These are phyloP conservation scores for Nerophis lumbriciformis DNA, from an alignment of 2,113 vertebrate species.

Conservation along the genomic window DNA sequence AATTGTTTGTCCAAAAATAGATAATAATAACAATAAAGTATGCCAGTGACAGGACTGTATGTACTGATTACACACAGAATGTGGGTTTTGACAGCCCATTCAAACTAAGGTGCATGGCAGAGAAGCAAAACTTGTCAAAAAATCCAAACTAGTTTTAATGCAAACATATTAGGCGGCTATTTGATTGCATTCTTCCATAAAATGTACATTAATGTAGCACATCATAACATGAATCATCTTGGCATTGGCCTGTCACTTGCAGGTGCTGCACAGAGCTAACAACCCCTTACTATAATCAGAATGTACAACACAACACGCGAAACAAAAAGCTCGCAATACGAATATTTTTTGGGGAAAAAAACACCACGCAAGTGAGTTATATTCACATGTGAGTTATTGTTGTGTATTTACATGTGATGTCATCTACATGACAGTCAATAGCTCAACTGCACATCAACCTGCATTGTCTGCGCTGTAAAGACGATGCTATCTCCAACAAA, in stretches of 20 bases:
- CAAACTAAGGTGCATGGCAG: too few species aligned
- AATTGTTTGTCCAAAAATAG: too few species aligned
- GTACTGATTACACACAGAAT: too few species aligned
- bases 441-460: slow-evolving; percentile 6
- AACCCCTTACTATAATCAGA: not conserved
- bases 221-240: not conserved
- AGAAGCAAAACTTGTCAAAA: not conserved
- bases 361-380: not conserved
- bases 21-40: too few species aligned
- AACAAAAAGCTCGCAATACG: not conserved
- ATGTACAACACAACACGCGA: too few species aligned
- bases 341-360: not conserved
- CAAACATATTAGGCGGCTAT: not conserved
- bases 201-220: not conserved
- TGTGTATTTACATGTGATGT: too few species aligned
- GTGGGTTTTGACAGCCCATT: too few species aligned
- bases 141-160: not conserved
- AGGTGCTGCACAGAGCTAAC: not conserved
- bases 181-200: not conserved
- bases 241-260: not conserved
- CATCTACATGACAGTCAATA: too few species aligned
- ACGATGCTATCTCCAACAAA: not conserved
- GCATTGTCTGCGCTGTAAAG: not conserved
- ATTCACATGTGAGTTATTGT: too few species aligned
- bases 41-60: too few species aligned